Percentiles rank a stretch among this genome's conserved stretches.
phyloP scores from a whole-genome alignment of 2,888 invertebrate genomes.

The Archips xylosteana region DNA sequence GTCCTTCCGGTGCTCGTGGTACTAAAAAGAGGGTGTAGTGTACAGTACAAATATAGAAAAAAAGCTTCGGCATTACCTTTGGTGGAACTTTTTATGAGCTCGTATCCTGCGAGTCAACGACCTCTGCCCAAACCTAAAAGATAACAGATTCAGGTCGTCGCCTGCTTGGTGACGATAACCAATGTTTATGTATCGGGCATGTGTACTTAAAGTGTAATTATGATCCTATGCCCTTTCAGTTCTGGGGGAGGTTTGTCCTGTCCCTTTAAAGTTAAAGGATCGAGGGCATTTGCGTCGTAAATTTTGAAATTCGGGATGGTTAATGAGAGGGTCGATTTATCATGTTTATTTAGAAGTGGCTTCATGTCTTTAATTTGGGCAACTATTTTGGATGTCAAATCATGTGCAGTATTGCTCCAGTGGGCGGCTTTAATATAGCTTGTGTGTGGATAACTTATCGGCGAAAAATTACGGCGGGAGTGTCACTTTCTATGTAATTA shows the following conservation, averaged over 20 bases:
- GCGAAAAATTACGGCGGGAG: not conserved
- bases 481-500: too few species aligned
- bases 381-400: not conserved
- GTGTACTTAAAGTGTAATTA: conserved; percentile 25
- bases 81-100: conserved; percentile 18
- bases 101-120: conserved; percentile 19
- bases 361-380: not conserved
- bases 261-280: not conserved
- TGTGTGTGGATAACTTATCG: not conserved
- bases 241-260: not conserved
- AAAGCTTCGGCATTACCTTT: conserved; percentile 29
- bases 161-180: conserved; percentile 30
- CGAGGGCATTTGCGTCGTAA: not conserved
- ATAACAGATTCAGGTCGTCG: conserved; percentile 24
- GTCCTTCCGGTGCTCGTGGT: not conserved
- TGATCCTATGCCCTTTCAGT: not conserved
- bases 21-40: conserved; percentile 9
- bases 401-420: not conserved
- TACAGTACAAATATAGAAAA: conserved; percentile 8
- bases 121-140: conserved; percentile 22
- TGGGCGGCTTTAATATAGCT: not conserved
- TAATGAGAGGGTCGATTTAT: conserved; percentile 1
- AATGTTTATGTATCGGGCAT: conserved; percentile 22
- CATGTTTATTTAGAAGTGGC: not conserved
- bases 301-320: not conserved